Conservation (phyloP, 2,113 vertebrate species). For the Phyllostomus hastatus region DNA sequence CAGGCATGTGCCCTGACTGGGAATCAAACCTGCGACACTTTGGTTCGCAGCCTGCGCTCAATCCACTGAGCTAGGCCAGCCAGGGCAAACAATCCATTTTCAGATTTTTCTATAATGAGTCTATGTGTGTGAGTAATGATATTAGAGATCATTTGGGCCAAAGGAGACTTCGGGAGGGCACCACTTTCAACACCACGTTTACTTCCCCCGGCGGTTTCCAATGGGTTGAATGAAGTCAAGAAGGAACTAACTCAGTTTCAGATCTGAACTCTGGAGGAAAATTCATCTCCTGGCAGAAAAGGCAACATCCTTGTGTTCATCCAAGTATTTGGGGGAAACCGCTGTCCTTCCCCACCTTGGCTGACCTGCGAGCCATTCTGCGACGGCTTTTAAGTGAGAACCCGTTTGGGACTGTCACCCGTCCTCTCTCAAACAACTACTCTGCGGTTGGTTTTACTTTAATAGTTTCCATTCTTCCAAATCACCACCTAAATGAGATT, state of each 20-base stretch:
- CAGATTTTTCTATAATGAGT: too few species aligned
- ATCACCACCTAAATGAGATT: constrained; percentile 40
- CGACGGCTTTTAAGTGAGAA: not conserved
- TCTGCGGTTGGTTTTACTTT: constrained; percentile 47
- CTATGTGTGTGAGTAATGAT: too few species aligned
- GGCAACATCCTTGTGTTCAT: not conserved
- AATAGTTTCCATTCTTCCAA: constrained; percentile 31
- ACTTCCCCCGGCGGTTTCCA: not conserved
- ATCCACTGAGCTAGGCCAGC: too few species aligned
- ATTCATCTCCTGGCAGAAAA: not conserved
- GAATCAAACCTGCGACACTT: too few species aligned
- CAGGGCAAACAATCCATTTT: too few species aligned
- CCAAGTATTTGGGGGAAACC: not conserved
- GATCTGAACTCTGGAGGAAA: not conserved
- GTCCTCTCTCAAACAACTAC: not conserved
- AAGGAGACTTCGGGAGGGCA: too few species aligned
- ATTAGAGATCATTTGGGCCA: too few species aligned
- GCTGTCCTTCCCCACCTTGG: not conserved
- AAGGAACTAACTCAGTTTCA: constrained; percentile 9
- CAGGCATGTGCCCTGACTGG: too few species aligned
- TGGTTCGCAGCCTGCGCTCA: too few species aligned
- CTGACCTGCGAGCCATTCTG: not conserved
- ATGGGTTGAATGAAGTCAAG: not conserved
- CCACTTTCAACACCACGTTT: not conserved
- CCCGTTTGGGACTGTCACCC: not conserved